phyloP scores from a whole-genome alignment of 1,140 invertebrate species.

The Campoletis sonorensis region DNA sequence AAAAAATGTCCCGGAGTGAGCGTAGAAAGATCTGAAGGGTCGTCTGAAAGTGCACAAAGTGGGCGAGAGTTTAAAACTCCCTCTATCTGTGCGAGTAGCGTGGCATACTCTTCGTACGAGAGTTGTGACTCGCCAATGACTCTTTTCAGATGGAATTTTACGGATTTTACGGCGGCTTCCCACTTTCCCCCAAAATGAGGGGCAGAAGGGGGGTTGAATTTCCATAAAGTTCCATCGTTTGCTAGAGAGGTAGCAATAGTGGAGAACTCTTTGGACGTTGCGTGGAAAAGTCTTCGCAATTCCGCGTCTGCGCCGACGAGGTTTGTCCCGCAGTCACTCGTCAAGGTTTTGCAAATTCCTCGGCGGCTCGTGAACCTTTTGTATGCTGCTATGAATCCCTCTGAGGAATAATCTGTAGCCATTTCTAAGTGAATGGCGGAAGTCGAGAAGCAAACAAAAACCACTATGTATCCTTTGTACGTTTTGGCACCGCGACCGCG shows the following conservation, averaged over 20 bases:
- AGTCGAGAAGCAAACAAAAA: conserved; percentile 59
- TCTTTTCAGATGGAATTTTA: too few relatives aligned
- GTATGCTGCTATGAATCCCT: background rate
- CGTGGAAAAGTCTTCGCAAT: conserved; percentile 15
- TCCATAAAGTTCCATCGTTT: background rate
- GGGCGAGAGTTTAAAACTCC: too few relatives aligned
- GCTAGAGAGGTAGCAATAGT: conserved; percentile 8
- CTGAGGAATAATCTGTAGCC: conserved; percentile 20
- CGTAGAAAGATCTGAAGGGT: conserved; percentile 52
- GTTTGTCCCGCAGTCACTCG: conserved; percentile 64
- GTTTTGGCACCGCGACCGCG: conserved; percentile 7
- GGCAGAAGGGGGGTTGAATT: too few relatives aligned
- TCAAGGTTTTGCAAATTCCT: conserved; percentile 55
- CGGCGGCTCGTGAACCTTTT: conserved; percentile 40
- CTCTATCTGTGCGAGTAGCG: too few relatives aligned
- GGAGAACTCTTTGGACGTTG: background rate
- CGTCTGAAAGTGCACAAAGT: background rate
- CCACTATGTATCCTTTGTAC: conserved; percentile 59
- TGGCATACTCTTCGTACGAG: too few relatives aligned
- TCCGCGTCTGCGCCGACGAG: conserved; percentile 59
- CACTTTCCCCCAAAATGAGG: too few relatives aligned
- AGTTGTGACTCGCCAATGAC: too few relatives aligned
- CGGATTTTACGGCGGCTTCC: too few relatives aligned
- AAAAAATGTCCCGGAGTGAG: conserved; percentile 67
- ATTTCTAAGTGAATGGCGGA: conserved; percentile 54